These are phyloP conservation scores for Phalanger gymnotis DNA, from an alignment of 2,797 vertebrate genomes.

Conservation along the genomic window DNA sequence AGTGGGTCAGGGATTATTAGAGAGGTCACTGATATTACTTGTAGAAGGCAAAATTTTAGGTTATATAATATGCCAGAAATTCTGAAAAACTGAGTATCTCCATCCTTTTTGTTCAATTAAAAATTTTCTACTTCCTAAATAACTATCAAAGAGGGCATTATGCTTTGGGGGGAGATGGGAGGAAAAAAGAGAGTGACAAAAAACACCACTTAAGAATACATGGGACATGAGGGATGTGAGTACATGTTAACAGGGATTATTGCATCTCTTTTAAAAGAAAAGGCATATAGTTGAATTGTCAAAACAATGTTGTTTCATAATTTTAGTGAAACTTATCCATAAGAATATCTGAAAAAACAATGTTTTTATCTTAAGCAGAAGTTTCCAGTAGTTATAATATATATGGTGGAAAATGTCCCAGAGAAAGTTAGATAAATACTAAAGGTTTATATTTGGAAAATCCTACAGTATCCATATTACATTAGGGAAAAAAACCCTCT, in stretches of 20 bases:
- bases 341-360: constrained; percentile 17
- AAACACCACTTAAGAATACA: not conserved
- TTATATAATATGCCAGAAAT: not conserved
- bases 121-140: not conserved
- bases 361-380: constrained; percentile 8
- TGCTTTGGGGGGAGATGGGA: not conserved
- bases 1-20: not conserved
- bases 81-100: not conserved
- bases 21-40: not conserved
- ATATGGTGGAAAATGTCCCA: not conserved
- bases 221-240: not conserved
- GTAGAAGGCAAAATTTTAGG: not conserved
- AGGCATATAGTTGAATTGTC: not conserved
- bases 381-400: not conserved
- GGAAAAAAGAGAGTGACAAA: not conserved
- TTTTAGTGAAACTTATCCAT: not conserved
- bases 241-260: not conserved
- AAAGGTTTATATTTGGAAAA: constrained; percentile 27
- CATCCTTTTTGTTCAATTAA: not conserved
- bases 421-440: constrained; percentile 14
- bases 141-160: not conserved
- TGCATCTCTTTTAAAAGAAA: not conserved
- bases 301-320: constrained; percentile 14
- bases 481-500: not conserved
- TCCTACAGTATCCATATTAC: not conserved